A percentile compares a stretch with the other conserved stretches of the same genome.
These are phyloP conservation scores for Caretta caretta DNA, from an alignment of 2,113 vertebrate genomes.

Conservation along the genomic window DNA sequence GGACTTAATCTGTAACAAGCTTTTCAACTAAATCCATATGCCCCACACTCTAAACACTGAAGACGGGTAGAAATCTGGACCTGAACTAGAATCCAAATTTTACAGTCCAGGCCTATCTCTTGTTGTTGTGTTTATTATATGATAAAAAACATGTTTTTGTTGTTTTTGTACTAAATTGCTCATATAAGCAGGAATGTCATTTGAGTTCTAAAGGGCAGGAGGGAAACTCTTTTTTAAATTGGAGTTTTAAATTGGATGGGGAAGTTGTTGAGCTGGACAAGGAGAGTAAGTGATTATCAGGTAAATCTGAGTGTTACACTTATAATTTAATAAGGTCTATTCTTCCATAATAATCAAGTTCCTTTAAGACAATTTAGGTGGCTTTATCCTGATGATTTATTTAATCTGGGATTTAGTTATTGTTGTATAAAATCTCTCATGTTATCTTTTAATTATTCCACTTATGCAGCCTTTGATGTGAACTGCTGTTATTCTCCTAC, in stretches of 20 bases:
- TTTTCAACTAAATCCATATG: neutral
- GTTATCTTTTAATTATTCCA: neutral
- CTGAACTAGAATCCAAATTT: neutral
- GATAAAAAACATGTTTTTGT: neutral
- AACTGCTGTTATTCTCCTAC: neutral
- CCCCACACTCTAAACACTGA: rapidly evolving
- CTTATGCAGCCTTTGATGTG: neutral
- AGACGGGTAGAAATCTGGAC: neutral
- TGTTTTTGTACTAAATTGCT: neutral
- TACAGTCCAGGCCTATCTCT: neutral
- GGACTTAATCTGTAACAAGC: neutral
- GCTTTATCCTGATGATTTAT: neutral
- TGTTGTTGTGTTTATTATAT: rapidly evolving
- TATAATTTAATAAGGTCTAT: neutral
- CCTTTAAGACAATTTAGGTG: neutral
- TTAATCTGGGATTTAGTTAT: neutral
- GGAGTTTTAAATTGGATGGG: neutral
- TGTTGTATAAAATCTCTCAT: neutral
- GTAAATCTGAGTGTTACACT: neutral
- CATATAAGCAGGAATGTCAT: neutral
- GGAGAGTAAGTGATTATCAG: neutral
- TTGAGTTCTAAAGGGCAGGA: neutral
- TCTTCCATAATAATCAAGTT: neutral
- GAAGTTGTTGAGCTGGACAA: neutral
- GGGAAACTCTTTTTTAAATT: neutral